phyloP scores from a whole-genome alignment of 30 jellyfish, hydroid and myxozoan species.

The Turritopsis rubra region DNA sequence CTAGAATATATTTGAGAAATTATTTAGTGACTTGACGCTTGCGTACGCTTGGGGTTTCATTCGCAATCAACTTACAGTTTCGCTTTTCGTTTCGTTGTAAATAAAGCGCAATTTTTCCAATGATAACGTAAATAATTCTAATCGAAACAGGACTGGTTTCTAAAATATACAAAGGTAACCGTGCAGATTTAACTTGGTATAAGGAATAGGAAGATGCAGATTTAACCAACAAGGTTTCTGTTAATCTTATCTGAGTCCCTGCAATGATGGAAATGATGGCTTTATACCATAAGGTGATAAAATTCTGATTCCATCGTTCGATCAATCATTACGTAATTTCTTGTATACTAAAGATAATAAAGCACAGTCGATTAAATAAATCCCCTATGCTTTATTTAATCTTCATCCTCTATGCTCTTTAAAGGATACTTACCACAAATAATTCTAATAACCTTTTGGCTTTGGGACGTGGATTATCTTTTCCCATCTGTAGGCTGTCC shows the following conservation, averaged over 20 bases:
- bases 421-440: background rate
- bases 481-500: background rate
- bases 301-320: background rate
- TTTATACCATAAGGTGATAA: background rate
- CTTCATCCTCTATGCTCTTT: background rate
- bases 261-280: too few species aligned
- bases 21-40: too few species aligned
- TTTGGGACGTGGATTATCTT: background rate
- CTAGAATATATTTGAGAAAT: too few species aligned
- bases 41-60: too few species aligned
- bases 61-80: background rate
- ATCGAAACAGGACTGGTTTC: background rate
- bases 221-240: too few species aligned
- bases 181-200: too few species aligned
- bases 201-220: too few species aligned
- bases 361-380: background rate
- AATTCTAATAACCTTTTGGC: background rate
- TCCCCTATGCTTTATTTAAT: background rate
- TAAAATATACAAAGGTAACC: background rate
- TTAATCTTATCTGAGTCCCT: too few species aligned
- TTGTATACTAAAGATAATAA: background rate
- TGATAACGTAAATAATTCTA: background rate
- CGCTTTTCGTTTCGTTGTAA: background rate
- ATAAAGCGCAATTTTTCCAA: constrained; percentile 2
- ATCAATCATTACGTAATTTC: background rate